These are phyloP conservation scores for Jacana jacana DNA, from an alignment of 2,113 vertebrate genomes.

Conservation along the genomic window DNA sequence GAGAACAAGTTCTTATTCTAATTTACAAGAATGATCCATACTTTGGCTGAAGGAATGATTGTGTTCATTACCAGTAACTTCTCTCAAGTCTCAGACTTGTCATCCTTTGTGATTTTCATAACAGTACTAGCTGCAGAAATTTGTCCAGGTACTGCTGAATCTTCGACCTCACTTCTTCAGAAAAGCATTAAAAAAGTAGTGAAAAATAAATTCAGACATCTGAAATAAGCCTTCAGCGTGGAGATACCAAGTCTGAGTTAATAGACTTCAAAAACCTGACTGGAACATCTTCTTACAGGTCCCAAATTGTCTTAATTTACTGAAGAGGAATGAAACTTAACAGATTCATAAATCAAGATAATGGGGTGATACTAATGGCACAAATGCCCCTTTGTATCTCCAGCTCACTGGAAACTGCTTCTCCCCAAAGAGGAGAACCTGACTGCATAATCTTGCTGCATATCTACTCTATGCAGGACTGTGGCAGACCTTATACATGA, in stretches of 20 bases:
- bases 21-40: background rate
- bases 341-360: background rate
- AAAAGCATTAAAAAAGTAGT: background rate
- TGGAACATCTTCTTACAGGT: background rate
- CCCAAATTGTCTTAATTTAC: background rate
- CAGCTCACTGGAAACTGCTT: background rate
- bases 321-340: background rate
- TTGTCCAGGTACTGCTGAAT: background rate
- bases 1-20: background rate
- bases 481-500: background rate
- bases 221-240: background rate
- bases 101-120: background rate
- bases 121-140: background rate
- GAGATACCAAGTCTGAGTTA: background rate
- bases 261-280: background rate
- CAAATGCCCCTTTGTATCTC: background rate
- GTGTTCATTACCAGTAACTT: background rate
- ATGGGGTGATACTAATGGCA: background rate
- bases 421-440: background rate
- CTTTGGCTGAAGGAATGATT: background rate
- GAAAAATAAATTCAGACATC: background rate
- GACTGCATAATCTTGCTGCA: background rate
- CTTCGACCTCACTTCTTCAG: background rate
- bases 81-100: background rate
- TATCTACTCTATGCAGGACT: background rate